Conservation (phyloP, 2,113 vertebrate genomes). For the Origma solitaria region DNA sequence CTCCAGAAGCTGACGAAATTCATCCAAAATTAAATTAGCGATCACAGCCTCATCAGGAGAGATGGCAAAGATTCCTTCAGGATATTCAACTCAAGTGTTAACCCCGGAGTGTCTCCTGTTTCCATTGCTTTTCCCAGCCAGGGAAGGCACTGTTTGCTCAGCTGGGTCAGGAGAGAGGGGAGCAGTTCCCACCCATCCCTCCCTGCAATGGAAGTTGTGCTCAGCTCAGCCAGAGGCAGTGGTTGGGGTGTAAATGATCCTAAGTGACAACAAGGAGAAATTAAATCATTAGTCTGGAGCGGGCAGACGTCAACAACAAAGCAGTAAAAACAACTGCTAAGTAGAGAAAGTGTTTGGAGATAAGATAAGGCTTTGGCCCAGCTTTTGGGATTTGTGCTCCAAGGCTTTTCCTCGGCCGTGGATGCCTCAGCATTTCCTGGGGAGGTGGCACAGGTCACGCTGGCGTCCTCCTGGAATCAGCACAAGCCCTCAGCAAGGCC, state of each 20-base stretch:
- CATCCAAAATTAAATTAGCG: not conserved
- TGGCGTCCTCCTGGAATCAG: conserved; percentile 39
- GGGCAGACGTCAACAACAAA: not conserved
- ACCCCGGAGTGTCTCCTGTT: not conserved
- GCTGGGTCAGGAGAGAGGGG: not conserved
- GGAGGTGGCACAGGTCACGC: not conserved
- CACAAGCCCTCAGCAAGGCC: not conserved
- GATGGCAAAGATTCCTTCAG: not conserved
- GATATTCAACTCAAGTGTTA: not conserved
- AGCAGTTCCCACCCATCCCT: not conserved
- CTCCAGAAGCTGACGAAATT: not conserved
- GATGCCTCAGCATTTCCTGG: conserved; percentile 21
- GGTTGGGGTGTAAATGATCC: not conserved
- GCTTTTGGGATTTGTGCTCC: conserved; percentile 6
- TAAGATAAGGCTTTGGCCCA: conserved; percentile 33
- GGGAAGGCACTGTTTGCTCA: not conserved
- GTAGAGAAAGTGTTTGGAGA: conserved; percentile 33
- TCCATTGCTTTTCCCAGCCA: not conserved
- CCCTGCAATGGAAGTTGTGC: not conserved
- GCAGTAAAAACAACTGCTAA: conserved; percentile 6
- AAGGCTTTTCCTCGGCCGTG: not conserved
- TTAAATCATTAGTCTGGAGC: not conserved
- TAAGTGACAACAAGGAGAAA: conserved; percentile 4
- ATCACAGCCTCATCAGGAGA: not conserved
- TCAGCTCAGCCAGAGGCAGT: not conserved